Evolutionary conservation across 2,113 vertebrate species (phyloP), one percentile per base, ranked within the genome.

Genomic region (Guaruba guarouba): DNA sequence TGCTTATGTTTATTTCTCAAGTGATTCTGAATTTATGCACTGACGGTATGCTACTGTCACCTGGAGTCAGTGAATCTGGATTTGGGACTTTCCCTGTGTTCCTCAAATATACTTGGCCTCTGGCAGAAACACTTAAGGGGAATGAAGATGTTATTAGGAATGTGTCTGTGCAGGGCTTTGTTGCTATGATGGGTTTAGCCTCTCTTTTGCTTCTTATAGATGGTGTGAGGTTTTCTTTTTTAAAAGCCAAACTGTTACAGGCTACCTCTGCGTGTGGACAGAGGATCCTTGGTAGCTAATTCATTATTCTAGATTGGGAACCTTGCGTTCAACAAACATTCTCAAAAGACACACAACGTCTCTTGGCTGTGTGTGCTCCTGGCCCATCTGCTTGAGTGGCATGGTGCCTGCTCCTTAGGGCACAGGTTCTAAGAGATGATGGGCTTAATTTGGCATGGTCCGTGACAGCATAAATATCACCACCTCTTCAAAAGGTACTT

Each of bases 371-470:
- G 54, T 44, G 51, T 22, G 2, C 57, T 87, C 44, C 49, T 62
- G 91, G 69, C 51, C 94, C 92, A 96, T 95, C 97, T 97, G 97
- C 66, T 88, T 77, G 43, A 71, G 62, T 61, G 88, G 95, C 69
- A 69, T 74, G 7, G 33, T 80, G 78, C 88, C 67, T 79, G 24
- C 46, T 92, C 86, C 90, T 90, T 28, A 48, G 84, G 91, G 89
- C 71, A 70, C 35, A 68, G 63, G 35, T 83, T 71, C 74, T 48
- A 83, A 93, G 87, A 62, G 74, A 33, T 85, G 80, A 89, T 85
- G 75, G 39, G 88, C 94, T 95, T 86, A 33, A 51, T 95, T 96
- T 97, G 96, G 87, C 92, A 87, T 70, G 82, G 37, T 27, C 31
- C 84, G 43, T 88, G 89, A 92, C 66, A 62, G 43, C 2, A 15